Base-by-base conservation (phyloP, 2,888 invertebrate species). In the Arge pagana region DNA sequence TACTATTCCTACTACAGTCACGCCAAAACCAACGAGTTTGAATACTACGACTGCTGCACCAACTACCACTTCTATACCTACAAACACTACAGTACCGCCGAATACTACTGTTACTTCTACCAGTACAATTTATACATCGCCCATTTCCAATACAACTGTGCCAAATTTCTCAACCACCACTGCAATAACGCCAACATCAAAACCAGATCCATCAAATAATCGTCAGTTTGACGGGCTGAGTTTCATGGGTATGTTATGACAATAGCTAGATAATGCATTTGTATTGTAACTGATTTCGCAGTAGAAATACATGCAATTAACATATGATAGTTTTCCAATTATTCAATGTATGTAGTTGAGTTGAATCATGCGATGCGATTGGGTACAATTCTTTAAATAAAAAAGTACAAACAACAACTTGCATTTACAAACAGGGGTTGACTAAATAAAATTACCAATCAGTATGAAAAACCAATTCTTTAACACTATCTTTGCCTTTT, bases 161-260 rank as follows among this genome's bases (percentile, higher is more conserved):
- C n/a, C 19, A 11, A 5, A 18, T 21, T 6, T 33, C 7, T 23
- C 0, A n/a, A 45, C 45, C 8, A 45, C 45, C 13, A 31, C 43
- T 31, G 11, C 21, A 23, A 21, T 33, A 13, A 31, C 4, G n/a
- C 5, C 37, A 10, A 23, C 45, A 8, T 2, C 21, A 8, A 3
- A 21, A 31, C 43, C 43, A 7, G 19, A 21, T 13, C 43, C 43
- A 45, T 2, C 15, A 7, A 8, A 16, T 4, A 16, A 15, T 23
- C 45, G 45, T 45, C 45, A 45, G n/a, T 45, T 33, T 6, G 45
- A 45, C 24, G 33, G 33, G 24, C 33, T 6, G 13, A 45, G 45
- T 45, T 45, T 45, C 10, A 33, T 45, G 45, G 45, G 45, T 45
- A 15, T 33, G 45, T 45, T n/a, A n/a, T n/a, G n/a, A n/a, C n/a